phyloP scores from a whole-genome alignment of 2,113 vertebrate genomes.

The Australoheros scitulus region DNA sequence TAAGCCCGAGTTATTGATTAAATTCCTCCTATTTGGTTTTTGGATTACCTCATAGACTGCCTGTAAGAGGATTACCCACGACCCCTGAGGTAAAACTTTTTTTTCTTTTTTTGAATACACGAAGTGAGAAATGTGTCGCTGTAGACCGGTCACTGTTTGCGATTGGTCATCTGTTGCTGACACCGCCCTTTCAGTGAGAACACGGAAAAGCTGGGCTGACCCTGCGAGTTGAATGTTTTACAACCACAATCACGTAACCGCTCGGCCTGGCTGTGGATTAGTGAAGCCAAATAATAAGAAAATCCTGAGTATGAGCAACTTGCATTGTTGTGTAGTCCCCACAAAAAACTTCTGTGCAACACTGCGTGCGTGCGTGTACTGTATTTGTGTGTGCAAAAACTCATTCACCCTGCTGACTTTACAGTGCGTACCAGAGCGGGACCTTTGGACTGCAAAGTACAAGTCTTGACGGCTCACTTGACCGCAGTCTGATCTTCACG shows the following conservation, averaged over 20 bases:
- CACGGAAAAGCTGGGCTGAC: background rate
- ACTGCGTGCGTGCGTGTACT: background rate
- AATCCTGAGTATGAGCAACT: background rate
- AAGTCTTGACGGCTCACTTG: too few species aligned
- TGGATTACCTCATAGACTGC: background rate
- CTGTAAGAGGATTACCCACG: background rate
- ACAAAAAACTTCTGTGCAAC: background rate
- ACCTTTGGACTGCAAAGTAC: slow-evolving; percentile 43
- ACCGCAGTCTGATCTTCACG: too few species aligned
- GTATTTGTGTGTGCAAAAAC: background rate
- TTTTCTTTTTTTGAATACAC: background rate
- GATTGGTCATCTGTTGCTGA: background rate
- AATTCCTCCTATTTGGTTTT: background rate
- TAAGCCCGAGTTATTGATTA: background rate
- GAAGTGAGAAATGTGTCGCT: background rate
- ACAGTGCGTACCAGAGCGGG: background rate
- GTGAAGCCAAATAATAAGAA: background rate
- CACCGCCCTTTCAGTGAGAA: background rate
- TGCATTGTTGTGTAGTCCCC: background rate
- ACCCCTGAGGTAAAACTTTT: background rate
- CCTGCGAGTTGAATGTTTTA: background rate
- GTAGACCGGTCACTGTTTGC: background rate
- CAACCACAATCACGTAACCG: background rate
- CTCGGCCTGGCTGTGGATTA: background rate
- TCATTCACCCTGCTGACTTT: background rate